Evolutionary conservation across 1,140 invertebrate genomes (phyloP).

Genomic region (Hycleus cichorii): DNA sequence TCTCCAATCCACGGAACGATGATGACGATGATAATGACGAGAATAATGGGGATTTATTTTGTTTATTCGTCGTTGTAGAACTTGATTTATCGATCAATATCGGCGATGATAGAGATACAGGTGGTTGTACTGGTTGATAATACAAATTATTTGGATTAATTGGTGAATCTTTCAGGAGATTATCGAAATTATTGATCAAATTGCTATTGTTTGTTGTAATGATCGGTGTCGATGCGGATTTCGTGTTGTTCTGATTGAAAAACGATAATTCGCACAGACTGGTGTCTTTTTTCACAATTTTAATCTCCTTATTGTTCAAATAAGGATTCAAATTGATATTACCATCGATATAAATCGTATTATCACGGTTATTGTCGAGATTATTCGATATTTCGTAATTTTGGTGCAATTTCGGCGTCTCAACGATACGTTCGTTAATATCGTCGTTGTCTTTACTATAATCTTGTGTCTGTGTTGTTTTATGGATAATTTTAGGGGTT

Average conservation of each 20-base stretch:
- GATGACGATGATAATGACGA: no score
- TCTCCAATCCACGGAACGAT: no score
- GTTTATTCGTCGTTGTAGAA: no score
- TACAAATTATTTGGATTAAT: constrained; percentile 1
- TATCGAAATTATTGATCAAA: neutral
- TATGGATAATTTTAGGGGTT: neutral
- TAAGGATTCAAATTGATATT: constrained; percentile 20
- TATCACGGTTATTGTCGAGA: no score
- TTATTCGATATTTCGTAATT: no score
- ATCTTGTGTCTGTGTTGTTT: constrained; percentile 10
- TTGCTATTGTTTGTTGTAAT: neutral
- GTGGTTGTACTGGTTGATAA: no score
- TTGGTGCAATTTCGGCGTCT: constrained; percentile 15
- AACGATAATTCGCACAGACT: constrained; percentile 16
- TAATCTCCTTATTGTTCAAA: constrained; percentile 8
- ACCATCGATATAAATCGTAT: no score
- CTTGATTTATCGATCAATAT: no score
- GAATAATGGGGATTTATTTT: no score
- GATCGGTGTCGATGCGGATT: constrained; percentile 19
- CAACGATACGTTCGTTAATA: constrained; percentile 1
- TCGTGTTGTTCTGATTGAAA: constrained; percentile 16
- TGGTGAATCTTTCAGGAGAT: constrained; percentile 2
- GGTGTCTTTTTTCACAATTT: constrained; percentile 4
- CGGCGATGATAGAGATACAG: no score
- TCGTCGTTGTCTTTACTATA: neutral